These are phyloP conservation scores for Hyaena hyaena DNA, from an alignment of 2,113 vertebrate species.

Conservation along the genomic window DNA sequence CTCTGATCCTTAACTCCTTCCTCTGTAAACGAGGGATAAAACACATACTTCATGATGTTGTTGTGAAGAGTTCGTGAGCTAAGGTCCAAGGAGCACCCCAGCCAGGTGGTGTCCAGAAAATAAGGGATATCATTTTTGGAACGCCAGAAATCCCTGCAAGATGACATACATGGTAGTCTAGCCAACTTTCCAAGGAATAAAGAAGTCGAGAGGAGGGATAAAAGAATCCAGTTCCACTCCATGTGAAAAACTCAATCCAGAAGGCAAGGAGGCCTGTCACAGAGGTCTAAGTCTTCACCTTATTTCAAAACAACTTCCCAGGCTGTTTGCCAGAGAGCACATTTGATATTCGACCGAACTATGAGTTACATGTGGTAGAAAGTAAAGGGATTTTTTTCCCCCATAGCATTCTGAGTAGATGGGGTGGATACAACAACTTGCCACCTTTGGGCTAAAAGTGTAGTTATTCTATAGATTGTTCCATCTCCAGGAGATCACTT, in stretches of 20 bases:
- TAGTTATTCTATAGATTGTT: neutral
- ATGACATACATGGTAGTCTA: accelerated
- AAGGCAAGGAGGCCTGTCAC: neutral
- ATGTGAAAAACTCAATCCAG: neutral
- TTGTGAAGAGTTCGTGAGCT: neutral
- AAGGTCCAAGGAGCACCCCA: neutral
- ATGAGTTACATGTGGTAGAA: neutral
- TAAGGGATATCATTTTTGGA: neutral
- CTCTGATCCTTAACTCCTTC: neutral
- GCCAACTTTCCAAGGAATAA: neutral
- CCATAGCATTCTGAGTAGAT: neutral
- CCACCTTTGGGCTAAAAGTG: neutral
- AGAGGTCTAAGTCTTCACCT: neutral
- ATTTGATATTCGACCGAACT: neutral
- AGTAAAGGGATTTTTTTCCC: neutral
- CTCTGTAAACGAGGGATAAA: neutral
- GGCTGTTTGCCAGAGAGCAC: neutral
- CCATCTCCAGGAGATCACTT: neutral
- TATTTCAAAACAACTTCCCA: slow-evolving; percentile 20
- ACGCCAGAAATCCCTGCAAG: neutral
- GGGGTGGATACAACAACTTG: neutral
- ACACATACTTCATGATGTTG: neutral
- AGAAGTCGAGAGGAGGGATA: neutral
- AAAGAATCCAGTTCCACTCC: neutral
- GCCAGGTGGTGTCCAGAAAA: neutral